A percentile compares a stretch with the other conserved stretches of the same genome.
These are phyloP conservation scores for Lordiphosa fenestrarum DNA, from an alignment of 2,888 invertebrate genomes.

Conservation along the genomic window DNA sequence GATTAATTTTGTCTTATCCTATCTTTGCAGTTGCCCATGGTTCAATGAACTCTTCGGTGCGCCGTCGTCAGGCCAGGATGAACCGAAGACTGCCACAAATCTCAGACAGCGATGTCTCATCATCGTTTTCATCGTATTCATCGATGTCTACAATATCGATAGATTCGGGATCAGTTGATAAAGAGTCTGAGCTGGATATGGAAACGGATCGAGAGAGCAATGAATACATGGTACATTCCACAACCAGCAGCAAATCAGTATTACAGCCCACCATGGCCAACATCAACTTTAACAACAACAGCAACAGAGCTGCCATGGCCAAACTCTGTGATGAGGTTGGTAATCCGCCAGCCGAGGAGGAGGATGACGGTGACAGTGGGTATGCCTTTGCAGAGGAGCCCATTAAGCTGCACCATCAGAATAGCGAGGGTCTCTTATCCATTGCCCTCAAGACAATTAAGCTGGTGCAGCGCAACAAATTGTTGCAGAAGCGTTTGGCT, in stretches of 20 bases:
- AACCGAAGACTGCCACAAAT: slow-evolving; percentile 23
- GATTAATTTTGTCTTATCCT: slow-evolving; percentile 5
- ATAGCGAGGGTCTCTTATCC: slow-evolving; percentile 82
- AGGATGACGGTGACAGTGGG: slow-evolving; percentile 44
- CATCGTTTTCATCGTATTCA: slow-evolving; percentile 23
- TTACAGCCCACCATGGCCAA: slow-evolving; percentile 55
- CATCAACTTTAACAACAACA: slow-evolving; percentile 28
- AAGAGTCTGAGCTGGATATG: slow-evolving; percentile 12
- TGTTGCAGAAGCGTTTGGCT: slow-evolving; percentile 83
- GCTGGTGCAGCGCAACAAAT: slow-evolving; percentile 83
- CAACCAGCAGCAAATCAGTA: slow-evolving; percentile 50
- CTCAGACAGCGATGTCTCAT: slow-evolving; percentile 22
- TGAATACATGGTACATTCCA: slow-evolving; percentile 8
- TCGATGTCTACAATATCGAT: slow-evolving; percentile 1
- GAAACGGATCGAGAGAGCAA: slow-evolving; percentile 1
- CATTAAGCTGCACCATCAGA: slow-evolving; percentile 27
- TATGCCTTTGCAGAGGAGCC: slow-evolving; percentile 42
- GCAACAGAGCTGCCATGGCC: background rate
- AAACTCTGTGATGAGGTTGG: slow-evolving; percentile 11
- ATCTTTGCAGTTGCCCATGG: slow-evolving; percentile 58
- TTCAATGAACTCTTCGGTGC: slow-evolving; percentile 44
- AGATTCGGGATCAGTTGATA: slow-evolving; percentile 14
- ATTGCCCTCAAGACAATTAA: slow-evolving; percentile 85
- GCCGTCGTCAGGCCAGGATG: slow-evolving; percentile 27
- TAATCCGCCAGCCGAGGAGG: slow-evolving; percentile 17